Evolutionary conservation across 2,888 invertebrate species (phyloP).

Genomic region (Anticlea derivata): DNA sequence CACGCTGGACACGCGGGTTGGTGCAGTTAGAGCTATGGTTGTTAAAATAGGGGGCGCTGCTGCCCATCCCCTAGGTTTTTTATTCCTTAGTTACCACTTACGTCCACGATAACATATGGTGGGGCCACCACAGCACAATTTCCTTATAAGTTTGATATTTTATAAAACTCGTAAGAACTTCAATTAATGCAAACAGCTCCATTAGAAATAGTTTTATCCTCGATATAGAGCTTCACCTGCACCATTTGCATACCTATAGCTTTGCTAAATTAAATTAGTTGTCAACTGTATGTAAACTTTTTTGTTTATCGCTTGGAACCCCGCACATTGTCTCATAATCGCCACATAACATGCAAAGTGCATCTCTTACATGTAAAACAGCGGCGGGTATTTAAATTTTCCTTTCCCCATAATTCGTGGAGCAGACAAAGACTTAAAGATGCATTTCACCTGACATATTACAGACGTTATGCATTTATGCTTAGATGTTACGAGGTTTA

Average conservation of each 20-base stretch:
- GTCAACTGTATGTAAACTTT: slow-evolving; percentile 7
- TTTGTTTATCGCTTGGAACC: slow-evolving; percentile 18
- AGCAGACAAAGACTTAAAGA: slow-evolving; percentile 76
- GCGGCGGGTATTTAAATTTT: slow-evolving; percentile 81
- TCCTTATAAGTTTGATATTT: too few species aligned
- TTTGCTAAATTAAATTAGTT: slow-evolving; percentile 14
- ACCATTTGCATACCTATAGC: slow-evolving; percentile 3
- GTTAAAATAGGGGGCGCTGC: too few species aligned
- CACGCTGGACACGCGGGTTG: too few species aligned
- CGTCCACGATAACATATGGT: too few species aligned
- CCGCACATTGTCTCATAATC: slow-evolving; percentile 67
- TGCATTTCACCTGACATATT: slow-evolving; percentile 62
- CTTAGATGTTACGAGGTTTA: slow-evolving; percentile 2
- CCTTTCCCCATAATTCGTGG: slow-evolving; percentile 76
- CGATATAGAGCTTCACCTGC: slow-evolving; percentile 4
- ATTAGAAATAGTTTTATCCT: not conserved
- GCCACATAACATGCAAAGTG: slow-evolving; percentile 77
- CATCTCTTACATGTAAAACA: slow-evolving; percentile 83
- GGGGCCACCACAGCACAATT: too few species aligned
- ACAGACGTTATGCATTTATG: slow-evolving; percentile 6
- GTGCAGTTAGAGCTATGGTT: too few species aligned
- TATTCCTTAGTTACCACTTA: too few species aligned
- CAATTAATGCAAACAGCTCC: too few species aligned
- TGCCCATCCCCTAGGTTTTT: too few species aligned
- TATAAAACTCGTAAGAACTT: too few species aligned